phyloP scores from a whole-genome alignment of 1,140 invertebrate genomes.

The Harlomillsia oculata region DNA sequence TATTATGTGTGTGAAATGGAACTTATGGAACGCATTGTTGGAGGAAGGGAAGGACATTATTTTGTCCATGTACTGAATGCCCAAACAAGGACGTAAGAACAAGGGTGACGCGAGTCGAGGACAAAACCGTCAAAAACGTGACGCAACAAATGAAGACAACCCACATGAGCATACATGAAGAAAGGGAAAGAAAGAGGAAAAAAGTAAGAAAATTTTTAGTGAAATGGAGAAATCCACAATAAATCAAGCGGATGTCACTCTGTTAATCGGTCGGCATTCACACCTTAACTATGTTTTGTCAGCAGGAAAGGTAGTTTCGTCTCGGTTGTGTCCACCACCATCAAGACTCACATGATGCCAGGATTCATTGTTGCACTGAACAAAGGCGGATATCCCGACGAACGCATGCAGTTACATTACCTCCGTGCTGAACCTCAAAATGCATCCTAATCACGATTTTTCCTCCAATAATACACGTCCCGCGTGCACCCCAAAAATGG shows the following conservation, averaged over 20 bases:
- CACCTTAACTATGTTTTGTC: constrained; percentile 32
- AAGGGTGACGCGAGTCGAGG: neutral
- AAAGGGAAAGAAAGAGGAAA: neutral
- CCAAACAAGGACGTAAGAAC: too few species aligned
- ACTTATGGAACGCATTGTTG: too few species aligned
- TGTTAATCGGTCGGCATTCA: constrained; percentile 22
- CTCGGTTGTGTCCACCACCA: neutral
- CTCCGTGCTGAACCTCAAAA: too few species aligned
- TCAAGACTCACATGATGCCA: neutral
- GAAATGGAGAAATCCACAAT: constrained; percentile 10
- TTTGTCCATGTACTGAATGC: too few species aligned
- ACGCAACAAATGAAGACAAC: constrained; percentile 3
- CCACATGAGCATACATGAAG: neutral
- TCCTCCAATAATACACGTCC: too few species aligned
- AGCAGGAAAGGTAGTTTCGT: constrained; percentile 11
- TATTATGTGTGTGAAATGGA: too few species aligned
- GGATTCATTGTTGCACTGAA: neutral
- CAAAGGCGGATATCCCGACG: too few species aligned
- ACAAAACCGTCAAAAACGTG: neutral
- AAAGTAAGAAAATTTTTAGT: neutral
- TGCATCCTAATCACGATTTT: too few species aligned
- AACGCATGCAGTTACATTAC: too few species aligned
- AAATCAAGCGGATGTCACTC: constrained; percentile 22
- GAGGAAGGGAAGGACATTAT: too few species aligned
- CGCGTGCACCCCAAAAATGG: too few species aligned